Conservation (phyloP, 2,888 invertebrate genomes). For the Trissolcus japonicus region DNA sequence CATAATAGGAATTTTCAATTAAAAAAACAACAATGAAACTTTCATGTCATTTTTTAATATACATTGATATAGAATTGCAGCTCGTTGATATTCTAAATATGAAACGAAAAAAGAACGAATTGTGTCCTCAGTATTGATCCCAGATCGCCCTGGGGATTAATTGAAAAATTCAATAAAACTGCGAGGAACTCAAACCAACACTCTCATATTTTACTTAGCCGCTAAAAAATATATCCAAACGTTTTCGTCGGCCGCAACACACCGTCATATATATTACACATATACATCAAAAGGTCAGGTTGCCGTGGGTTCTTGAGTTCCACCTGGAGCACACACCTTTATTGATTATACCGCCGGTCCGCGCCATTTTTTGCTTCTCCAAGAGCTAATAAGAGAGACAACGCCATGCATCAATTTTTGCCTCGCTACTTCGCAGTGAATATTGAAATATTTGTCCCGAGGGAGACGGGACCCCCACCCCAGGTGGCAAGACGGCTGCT, state of each 20-base stretch:
- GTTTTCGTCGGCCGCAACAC: constrained; percentile 43
- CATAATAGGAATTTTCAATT: constrained; percentile 39
- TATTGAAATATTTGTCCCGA: constrained; percentile 69
- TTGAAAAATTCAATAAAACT: constrained; percentile 53
- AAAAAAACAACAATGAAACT: constrained; percentile 7
- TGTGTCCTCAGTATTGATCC: constrained; percentile 30
- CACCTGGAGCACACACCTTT: constrained; percentile 59
- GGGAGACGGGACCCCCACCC: constrained; percentile 44
- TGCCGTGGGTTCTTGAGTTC: constrained; percentile 58
- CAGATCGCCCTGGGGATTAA: constrained; percentile 28
- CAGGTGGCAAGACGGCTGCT: constrained; percentile 54
- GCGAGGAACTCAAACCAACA: constrained; percentile 23
- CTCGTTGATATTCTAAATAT: neutral
- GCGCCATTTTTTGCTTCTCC: constrained; percentile 43
- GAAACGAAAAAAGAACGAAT: neutral
- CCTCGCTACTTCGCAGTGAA: constrained; percentile 66
- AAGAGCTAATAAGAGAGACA: constrained; percentile 40
- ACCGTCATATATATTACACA: constrained; percentile 52
- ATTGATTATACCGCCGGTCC: constrained; percentile 56
- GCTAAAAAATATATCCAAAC: constrained; percentile 56
- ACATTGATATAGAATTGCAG: neutral
- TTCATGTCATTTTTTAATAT: neutral
- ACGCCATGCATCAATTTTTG: constrained; percentile 62
- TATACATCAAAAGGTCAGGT: constrained; percentile 60
- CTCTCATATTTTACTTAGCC: constrained; percentile 52